phyloP scores from a whole-genome alignment of 1,140 invertebrate species.

The Hycleus cichorii region DNA sequence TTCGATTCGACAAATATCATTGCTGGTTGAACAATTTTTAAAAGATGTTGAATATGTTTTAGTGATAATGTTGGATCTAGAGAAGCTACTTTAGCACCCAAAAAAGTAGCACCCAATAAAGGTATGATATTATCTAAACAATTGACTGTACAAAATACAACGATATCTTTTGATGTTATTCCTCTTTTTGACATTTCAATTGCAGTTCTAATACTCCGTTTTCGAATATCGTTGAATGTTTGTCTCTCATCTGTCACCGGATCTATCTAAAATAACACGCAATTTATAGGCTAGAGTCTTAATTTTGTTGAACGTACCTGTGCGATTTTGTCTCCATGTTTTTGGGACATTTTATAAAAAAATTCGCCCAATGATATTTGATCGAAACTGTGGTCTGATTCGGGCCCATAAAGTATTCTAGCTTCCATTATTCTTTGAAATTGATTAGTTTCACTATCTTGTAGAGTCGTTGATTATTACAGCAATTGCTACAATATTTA shows the following conservation, averaged over 20 bases:
- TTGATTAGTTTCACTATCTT: too few species aligned
- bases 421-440: background rate
- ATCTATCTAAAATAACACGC: constrained; percentile 41
- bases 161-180: constrained; percentile 41
- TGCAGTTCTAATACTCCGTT: constrained; percentile 41
- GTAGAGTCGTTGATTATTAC: too few species aligned
- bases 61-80: constrained; percentile 7
- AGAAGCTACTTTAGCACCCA: constrained; percentile 34
- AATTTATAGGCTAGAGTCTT: constrained; percentile 4
- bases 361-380: constrained; percentile 12
- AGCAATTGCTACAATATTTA: too few species aligned
- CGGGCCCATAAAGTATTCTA: background rate
- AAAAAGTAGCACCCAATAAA: constrained; percentile 41
- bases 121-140: constrained; percentile 45
- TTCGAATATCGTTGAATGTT: constrained; percentile 38
- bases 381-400: background rate
- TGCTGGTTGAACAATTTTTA: constrained; percentile 4
- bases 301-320: constrained; percentile 12
- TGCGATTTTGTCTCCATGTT: constrained; percentile 12
- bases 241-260: constrained; percentile 41
- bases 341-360: constrained; percentile 19
- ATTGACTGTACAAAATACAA: constrained; percentile 42
- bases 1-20: constrained; percentile 18
- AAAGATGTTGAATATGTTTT: constrained; percentile 5
- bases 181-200: constrained; percentile 40